phyloP scores from a whole-genome alignment of 2,888 invertebrate species.

The Scaeva pyrastri region DNA sequence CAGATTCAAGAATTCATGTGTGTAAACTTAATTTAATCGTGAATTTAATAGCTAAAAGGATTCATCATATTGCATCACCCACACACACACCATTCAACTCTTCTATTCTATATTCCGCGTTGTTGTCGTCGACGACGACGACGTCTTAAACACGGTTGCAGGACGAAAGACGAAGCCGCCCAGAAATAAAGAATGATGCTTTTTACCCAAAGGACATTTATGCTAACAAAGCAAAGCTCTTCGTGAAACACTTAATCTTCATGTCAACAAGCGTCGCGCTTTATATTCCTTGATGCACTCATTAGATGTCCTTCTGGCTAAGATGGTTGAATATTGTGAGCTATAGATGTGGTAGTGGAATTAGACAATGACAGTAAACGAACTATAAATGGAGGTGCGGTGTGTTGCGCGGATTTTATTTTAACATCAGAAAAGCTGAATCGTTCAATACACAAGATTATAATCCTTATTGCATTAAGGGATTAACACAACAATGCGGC shows the following conservation, averaged over 20 bases:
- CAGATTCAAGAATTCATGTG: conserved; percentile 7
- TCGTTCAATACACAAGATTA: conserved; percentile 38
- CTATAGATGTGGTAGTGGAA: background rate
- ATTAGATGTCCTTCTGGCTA: conserved; percentile 53
- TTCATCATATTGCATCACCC: background rate
- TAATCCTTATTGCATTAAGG: conserved; percentile 48
- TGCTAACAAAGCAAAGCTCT: conserved; percentile 54
- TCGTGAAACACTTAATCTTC: conserved; percentile 54
- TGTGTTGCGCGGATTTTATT: background rate
- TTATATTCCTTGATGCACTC: conserved; percentile 50
- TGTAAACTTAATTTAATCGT: conserved; percentile 50
- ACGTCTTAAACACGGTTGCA: background rate
- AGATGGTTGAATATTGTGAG: conserved; percentile 19
- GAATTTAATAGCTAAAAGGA: conserved; percentile 48
- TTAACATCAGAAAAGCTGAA: conserved; percentile 45
- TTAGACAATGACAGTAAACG: background rate
- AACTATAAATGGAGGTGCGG: too few species aligned
- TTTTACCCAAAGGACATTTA: conserved; percentile 31
- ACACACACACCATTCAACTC: too few species aligned
- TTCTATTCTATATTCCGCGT: background rate
- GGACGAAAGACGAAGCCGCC: too few species aligned
- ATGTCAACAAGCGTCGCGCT: conserved; percentile 53
- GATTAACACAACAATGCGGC: conserved; percentile 47
- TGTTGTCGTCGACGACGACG: too few species aligned
- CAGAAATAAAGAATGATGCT: background rate